These are phyloP conservation scores for Portunus trituberculatus DNA, from an alignment of 1,140 invertebrate genomes.

Conservation along the genomic window DNA sequence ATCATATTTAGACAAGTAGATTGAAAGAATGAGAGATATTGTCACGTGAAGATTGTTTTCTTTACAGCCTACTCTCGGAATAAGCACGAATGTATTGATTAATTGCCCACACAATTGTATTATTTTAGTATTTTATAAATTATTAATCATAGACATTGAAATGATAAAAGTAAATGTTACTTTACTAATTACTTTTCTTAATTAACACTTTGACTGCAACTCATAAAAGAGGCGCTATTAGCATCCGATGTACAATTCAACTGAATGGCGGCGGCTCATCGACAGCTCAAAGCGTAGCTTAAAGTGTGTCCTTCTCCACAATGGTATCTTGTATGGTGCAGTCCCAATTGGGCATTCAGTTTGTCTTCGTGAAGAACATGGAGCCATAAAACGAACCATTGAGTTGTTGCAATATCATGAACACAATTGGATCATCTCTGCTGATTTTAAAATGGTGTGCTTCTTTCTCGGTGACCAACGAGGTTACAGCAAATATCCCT, in stretches of 20 bases:
- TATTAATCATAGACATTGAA: too few species aligned
- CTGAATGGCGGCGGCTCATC: conserved; percentile 22
- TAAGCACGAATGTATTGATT: too few species aligned
- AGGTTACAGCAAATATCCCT: conserved; percentile 30
- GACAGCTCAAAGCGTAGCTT: not conserved
- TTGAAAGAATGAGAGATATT: too few species aligned
- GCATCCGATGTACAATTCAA: not conserved
- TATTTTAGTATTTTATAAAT: too few species aligned
- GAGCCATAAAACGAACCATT: not conserved
- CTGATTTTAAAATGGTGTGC: conserved; percentile 15
- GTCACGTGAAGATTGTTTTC: too few species aligned
- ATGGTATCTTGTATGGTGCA: conserved; percentile 3
- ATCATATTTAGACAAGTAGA: too few species aligned
- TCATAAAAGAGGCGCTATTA: too few species aligned
- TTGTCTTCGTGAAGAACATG: conserved; percentile 36
- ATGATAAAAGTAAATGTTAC: too few species aligned
- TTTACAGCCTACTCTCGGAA: too few species aligned
- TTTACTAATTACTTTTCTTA: too few species aligned
- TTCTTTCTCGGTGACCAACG: not conserved
- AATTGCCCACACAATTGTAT: too few species aligned
- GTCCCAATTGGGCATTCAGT: conserved; percentile 34
- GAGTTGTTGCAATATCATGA: conserved; percentile 38
- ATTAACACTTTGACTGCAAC: too few species aligned
- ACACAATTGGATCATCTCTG: conserved; percentile 28
- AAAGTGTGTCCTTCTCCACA: not conserved